phyloP scores from a whole-genome alignment of 2,888 invertebrate species.

The Dryocosmus kuriphilus region DNA sequence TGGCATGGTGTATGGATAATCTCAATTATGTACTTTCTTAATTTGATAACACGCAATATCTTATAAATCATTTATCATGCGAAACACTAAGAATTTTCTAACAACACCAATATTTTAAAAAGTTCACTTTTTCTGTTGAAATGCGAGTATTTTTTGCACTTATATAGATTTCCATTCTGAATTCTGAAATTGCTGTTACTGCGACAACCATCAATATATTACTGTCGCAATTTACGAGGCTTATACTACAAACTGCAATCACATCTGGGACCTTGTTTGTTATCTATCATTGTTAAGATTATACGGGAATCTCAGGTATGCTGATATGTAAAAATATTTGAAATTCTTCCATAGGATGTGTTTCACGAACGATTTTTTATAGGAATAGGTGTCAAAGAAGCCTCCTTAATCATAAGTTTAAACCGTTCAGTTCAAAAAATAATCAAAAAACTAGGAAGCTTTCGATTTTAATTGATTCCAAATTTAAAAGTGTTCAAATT shows the following conservation, averaged over 20 bases:
- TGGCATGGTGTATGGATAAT: background rate
- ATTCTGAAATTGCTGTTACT: background rate
- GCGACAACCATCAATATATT: background rate
- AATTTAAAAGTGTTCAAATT: no score
- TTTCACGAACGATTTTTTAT: no score
- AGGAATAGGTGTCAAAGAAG: no score
- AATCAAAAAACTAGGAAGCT: no score
- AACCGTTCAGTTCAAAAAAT: no score
- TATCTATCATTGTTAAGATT: conserved; percentile 18
- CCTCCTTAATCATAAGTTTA: no score
- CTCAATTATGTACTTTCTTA: background rate
- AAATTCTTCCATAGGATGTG: background rate
- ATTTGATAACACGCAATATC: background rate
- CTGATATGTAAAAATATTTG: background rate
- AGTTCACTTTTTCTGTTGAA: background rate
- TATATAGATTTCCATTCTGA: background rate
- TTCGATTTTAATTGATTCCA: no score
- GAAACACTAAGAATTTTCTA: background rate
- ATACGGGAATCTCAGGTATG: conserved; percentile 10
- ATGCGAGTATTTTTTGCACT: background rate
- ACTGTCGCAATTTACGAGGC: conserved; percentile 1
- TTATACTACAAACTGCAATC: background rate
- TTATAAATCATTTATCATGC: background rate
- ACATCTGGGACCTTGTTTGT: background rate
- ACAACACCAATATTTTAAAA: background rate